These are phyloP conservation scores for Cephus nigrinus DNA, from an alignment of 2,888 invertebrate genomes.

Conservation along the genomic window DNA sequence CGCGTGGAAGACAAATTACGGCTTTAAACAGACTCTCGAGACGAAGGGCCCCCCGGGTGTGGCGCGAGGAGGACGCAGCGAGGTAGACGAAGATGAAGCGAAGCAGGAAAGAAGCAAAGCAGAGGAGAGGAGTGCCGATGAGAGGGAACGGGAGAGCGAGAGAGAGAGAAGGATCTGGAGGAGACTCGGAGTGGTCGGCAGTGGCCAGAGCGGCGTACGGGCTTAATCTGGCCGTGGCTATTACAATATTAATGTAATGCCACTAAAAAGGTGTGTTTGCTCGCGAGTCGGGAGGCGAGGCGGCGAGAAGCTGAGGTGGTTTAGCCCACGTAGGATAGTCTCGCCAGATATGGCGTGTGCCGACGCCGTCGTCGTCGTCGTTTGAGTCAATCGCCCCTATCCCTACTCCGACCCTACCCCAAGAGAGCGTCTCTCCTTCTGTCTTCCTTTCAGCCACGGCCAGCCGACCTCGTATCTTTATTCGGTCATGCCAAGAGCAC, in stretches of 20 bases:
- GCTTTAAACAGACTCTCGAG: background rate
- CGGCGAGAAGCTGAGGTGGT: slow-evolving; percentile 30
- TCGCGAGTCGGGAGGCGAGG: slow-evolving; percentile 42
- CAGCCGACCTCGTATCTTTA: slow-evolving; percentile 49
- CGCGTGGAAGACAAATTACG: slow-evolving; percentile 50
- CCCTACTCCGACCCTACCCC: slow-evolving; percentile 25
- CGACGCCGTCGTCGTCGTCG: slow-evolving; percentile 41
- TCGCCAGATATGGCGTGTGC: slow-evolving; percentile 64
- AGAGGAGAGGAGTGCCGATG: slow-evolving; percentile 23
- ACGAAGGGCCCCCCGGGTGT: slow-evolving; percentile 2
- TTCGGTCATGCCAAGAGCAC: slow-evolving; percentile 42
- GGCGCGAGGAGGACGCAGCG: background rate
- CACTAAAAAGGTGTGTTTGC: slow-evolving; percentile 64
- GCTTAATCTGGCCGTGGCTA: slow-evolving; percentile 37
- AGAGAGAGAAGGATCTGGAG: slow-evolving; percentile 6
- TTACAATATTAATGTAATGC: slow-evolving; percentile 64
- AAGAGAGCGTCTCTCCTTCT: slow-evolving; percentile 15
- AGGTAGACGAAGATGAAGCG: slow-evolving; percentile 2
- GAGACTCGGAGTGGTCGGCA: slow-evolving; percentile 16
- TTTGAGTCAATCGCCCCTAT: slow-evolving; percentile 39
- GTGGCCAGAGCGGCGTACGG: slow-evolving; percentile 26
- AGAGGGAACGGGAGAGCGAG: background rate
- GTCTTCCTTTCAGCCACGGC: slow-evolving; percentile 20
- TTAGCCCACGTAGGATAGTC: slow-evolving; percentile 62
- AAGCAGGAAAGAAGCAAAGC: slow-evolving; percentile 36